Base-by-base conservation (phyloP, 2,113 vertebrate genomes). In the Aptenodytes patagonicus region DNA sequence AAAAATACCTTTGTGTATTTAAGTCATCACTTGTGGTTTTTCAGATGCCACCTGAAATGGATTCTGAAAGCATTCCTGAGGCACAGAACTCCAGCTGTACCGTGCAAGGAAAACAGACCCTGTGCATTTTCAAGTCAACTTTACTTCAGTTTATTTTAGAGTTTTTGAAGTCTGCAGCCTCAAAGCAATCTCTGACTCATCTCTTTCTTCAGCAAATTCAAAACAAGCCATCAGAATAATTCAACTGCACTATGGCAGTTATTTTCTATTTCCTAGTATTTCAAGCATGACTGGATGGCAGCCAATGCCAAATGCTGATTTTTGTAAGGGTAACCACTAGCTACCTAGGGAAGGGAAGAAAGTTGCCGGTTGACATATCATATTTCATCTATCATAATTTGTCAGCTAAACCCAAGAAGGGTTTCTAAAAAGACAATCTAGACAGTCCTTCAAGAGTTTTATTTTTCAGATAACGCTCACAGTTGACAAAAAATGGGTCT, bases 181-280 rank as follows among this genome's bases (percentile, higher is more conserved):
- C 86, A 96, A 84, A 97, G 90, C 90, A 87, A 93, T 95, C 90
- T 97, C 93, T 95, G 92, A 97, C 72, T 97, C 95, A 95, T 96
- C 95, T 94, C 83, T 92, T 95, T 93, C 97, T 84, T 87, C 89
- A 76, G 83, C 46, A 94, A 93, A 95, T 77, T 93, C 94, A 95
- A 94, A 96, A 96, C 89, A 96, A 96, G 61, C 85, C 89, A 89
- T 95, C 91, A 91, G 87, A 95, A 92, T 91, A 96, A 95, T 80
- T 95, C 81, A 69, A 11, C 73, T 42, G 65, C 69, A 82, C 52
- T 73, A 49, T 9, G 66, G 87, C 91, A 84, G 83, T 96, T 96
- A 91, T 91, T 84, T 95, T 87, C 36, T 95, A 70, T 76, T 93
- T 95, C 81, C 93, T 49, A 94, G 81, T 64, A 92, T 93, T 96